Evolutionary conservation across 1,140 invertebrate genomes (phyloP).

Genomic region (Octopus bimaculoides): DNA sequence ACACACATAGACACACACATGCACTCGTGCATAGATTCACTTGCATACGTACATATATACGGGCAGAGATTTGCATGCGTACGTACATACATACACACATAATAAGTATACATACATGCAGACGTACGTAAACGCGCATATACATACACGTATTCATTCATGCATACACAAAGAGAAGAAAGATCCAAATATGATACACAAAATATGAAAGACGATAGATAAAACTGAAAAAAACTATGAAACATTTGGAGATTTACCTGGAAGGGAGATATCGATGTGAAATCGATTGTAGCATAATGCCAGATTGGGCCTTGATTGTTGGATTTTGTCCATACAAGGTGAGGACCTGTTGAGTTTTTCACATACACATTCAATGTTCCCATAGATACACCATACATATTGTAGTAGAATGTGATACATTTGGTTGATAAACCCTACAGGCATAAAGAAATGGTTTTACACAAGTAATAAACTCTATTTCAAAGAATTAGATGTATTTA

Average conservation of each 20-base stretch:
- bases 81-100: too few species aligned
- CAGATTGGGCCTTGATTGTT: constrained; percentile 41
- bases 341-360: constrained; percentile 45
- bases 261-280: constrained; percentile 37
- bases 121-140: neutral
- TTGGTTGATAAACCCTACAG: constrained; percentile 10
- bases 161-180: neutral
- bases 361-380: constrained; percentile 55
- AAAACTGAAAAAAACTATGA: neutral
- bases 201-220: neutral
- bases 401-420: constrained; percentile 65
- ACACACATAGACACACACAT: too few species aligned
- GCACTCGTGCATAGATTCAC: too few species aligned
- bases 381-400: constrained; percentile 68
- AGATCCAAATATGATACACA: too few species aligned
- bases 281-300: constrained; percentile 37
- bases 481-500: too few species aligned
- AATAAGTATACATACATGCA: neutral
- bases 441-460: too few species aligned
- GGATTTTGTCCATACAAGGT: constrained; percentile 34
- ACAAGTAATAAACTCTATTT: too few species aligned
- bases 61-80: too few species aligned
- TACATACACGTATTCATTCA: neutral
- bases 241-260: constrained; percentile 32
- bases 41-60: too few species aligned